These are phyloP conservation scores for Melangyna quadrimaculata DNA, from an alignment of 2,888 invertebrate genomes.

Conservation along the genomic window DNA sequence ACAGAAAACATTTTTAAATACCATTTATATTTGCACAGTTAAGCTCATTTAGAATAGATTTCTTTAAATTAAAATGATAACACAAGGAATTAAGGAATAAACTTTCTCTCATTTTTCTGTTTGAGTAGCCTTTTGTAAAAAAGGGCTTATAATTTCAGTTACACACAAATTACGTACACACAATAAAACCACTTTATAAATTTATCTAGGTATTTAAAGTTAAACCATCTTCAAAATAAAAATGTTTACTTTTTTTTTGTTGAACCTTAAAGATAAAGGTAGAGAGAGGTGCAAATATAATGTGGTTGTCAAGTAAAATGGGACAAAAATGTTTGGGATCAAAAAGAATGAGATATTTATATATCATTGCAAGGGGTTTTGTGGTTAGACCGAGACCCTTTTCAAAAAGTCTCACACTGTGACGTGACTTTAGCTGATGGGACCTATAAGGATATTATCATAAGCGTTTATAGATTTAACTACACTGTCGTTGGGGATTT, in stretches of 20 bases:
- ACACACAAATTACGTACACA: not conserved
- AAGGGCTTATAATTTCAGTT: not conserved
- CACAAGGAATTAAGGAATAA: not conserved
- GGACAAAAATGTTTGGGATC: not conserved
- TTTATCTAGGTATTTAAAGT: not conserved
- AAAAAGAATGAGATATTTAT: not conserved
- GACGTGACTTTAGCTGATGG: no score
- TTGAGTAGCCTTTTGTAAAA: not conserved
- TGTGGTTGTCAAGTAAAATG: not conserved
- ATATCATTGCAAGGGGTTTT: no score
- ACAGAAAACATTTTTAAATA: not conserved
- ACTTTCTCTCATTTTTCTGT: not conserved
- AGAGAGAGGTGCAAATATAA: not conserved
- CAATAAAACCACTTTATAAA: not conserved
- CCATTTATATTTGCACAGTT: not conserved
- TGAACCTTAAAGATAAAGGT: not conserved
- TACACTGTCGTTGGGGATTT: no score
- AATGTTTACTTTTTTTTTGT: not conserved
- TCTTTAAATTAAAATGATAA: conserved; percentile 1
- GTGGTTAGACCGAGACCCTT: no score
- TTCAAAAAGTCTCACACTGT: no score
- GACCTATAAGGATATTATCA: no score
- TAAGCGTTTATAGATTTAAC: no score
- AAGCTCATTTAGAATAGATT: not conserved
- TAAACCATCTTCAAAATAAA: not conserved